A percentile compares a stretch with the other conserved stretches of the same genome.
These are phyloP conservation scores for Himalopsyche japonica DNA, from an alignment of 2,888 invertebrate species.

Conservation along the genomic window DNA sequence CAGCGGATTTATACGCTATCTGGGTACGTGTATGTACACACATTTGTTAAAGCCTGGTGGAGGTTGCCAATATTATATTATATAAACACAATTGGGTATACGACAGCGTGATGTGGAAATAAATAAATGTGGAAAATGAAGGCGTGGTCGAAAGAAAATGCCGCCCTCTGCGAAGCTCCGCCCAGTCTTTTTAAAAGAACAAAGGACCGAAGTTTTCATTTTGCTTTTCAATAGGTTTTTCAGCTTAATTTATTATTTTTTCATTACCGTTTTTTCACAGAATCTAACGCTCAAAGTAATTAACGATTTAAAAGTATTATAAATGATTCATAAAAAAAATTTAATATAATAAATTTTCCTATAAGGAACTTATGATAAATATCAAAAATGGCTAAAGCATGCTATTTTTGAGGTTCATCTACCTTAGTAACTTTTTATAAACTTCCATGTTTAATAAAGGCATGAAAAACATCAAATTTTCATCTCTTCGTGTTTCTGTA, in stretches of 20 bases:
- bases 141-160: slow-evolving; percentile 20
- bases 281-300: too few species aligned
- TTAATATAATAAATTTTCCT: too few species aligned
- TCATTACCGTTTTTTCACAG: too few species aligned
- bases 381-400: too few species aligned
- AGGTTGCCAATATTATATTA: background rate
- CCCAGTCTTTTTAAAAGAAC: slow-evolving; percentile 19
- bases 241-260: background rate
- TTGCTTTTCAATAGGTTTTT: background rate
- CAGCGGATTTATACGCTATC: slow-evolving; percentile 3
- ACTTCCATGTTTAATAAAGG: too few species aligned
- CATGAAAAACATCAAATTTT: too few species aligned
- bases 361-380: too few species aligned
- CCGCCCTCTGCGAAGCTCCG: slow-evolving; percentile 26
- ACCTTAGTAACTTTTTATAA: too few species aligned
- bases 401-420: too few species aligned
- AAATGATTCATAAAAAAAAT: too few species aligned
- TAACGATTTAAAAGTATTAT: too few species aligned
- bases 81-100: background rate
- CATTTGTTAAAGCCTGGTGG: background rate
- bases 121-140: slow-evolving; percentile 26
- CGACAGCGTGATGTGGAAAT: slow-evolving; percentile 9
- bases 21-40: background rate
- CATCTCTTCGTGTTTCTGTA: too few species aligned
- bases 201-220: slow-evolving; percentile 17